Evolutionary conservation across 2,888 invertebrate species (phyloP).

Genomic region (Dichetophora obliterata): DNA sequence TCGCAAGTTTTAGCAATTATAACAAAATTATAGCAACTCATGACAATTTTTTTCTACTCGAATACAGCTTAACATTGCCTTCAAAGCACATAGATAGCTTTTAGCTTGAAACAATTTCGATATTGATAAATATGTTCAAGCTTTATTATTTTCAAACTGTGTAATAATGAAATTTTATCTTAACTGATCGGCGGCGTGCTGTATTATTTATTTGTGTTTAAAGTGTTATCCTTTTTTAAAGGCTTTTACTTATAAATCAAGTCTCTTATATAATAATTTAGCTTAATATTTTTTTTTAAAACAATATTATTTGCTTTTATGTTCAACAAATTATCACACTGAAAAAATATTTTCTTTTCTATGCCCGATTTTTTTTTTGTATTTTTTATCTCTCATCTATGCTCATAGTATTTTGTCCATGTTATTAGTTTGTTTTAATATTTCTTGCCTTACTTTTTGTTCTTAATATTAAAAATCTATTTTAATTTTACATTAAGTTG

Average conservation of each 20-base stretch:
- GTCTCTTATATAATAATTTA: background rate
- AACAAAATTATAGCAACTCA: no score
- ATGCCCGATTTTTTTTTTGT: conserved; percentile 6
- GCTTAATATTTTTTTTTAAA: background rate
- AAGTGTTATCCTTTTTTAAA: background rate
- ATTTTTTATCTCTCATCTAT: conserved; percentile 33
- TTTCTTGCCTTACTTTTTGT: conserved; percentile 23
- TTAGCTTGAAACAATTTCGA: no score
- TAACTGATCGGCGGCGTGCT: no score
- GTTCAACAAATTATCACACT: conserved; percentile 37
- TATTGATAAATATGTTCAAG: no score
- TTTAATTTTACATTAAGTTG: conserved; percentile 14
- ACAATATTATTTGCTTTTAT: conserved; percentile 17
- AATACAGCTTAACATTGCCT: no score
- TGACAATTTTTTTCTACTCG: no score
- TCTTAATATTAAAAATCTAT: conserved; percentile 20
- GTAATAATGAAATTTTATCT: no score
- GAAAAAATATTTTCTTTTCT: conserved; percentile 32
- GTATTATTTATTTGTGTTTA: no score
- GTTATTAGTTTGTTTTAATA: conserved; percentile 23
- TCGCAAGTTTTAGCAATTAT: no score
- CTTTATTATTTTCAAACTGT: no score
- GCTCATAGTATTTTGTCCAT: conserved; percentile 33
- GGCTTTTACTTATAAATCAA: background rate
- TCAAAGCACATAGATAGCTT: no score